Percentiles rank a stretch among this genome's conserved stretches.
phyloP scores from a whole-genome alignment of 2,113 vertebrate species.

The Erythrocercus mccallii region DNA sequence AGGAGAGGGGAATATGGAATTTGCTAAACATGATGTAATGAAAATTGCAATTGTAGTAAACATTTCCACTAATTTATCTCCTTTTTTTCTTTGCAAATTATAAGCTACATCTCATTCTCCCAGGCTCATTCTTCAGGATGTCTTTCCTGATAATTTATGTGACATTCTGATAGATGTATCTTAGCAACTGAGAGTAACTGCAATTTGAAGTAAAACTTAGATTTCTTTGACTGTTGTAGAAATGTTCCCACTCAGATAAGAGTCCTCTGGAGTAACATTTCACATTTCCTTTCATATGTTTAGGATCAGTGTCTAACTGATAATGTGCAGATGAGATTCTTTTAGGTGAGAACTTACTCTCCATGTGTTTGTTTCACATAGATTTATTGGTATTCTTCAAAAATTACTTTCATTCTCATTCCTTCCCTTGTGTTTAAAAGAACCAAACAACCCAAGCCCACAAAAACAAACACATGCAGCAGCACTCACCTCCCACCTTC shows the following conservation, averaged over 20 bases:
- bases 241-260: constrained; percentile 58
- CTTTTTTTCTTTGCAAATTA: background rate
- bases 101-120: background rate
- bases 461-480: background rate
- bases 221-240: constrained; percentile 47
- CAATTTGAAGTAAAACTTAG: constrained; percentile 48
- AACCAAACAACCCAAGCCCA: background rate
- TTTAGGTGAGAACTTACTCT: background rate
- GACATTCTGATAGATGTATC: constrained; percentile 37
- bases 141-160: constrained; percentile 37
- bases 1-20: background rate
- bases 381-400: background rate
- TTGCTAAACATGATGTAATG: background rate
- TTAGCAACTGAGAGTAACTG: constrained; percentile 49
- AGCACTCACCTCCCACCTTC: background rate
- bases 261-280: constrained; percentile 42
- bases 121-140: constrained; percentile 19
- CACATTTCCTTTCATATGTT: constrained; percentile 6
- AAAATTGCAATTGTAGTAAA: constrained; percentile 14
- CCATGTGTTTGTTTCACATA: background rate
- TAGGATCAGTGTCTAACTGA: background rate
- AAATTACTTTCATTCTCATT: background rate
- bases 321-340: background rate
- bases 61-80: background rate
- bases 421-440: background rate